A percentile compares a stretch with the other conserved stretches of the same genome.
These are phyloP conservation scores for Drosophila gaucha DNA, from an alignment of 2,888 invertebrate genomes.

Conservation along the genomic window DNA sequence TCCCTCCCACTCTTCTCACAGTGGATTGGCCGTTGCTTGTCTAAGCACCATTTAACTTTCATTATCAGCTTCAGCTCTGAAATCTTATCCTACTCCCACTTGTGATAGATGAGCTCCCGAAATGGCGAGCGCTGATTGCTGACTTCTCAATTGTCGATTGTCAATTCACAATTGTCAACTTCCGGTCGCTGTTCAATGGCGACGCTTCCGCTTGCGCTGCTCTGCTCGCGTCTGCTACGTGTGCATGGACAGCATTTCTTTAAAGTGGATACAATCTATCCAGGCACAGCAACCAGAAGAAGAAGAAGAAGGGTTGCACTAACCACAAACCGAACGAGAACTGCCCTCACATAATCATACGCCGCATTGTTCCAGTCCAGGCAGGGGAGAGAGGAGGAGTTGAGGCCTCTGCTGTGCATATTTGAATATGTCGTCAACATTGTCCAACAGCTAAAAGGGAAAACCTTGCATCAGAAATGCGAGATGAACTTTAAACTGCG, in stretches of 20 bases:
- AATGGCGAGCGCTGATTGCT: conserved; percentile 52
- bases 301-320: conserved; percentile 15
- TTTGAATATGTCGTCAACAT: conserved; percentile 55
- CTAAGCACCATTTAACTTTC: conserved; percentile 28
- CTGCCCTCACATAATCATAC: conserved; percentile 68
- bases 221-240: conserved; percentile 13
- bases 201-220: conserved; percentile 31
- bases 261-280: conserved; percentile 33
- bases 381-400: not conserved
- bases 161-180: conserved; percentile 41
- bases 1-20: not conserved
- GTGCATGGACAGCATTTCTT: conserved; percentile 29
- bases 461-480: conserved; percentile 53
- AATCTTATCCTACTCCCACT: not conserved
- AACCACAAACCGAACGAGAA: conserved; percentile 48
- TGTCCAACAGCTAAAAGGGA: conserved; percentile 23
- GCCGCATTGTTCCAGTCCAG: conserved; percentile 67
- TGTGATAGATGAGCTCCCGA: conserved; percentile 3
- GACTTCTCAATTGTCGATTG: conserved; percentile 42
- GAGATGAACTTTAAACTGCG: conserved; percentile 67
- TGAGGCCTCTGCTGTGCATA: conserved; percentile 43
- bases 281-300: not conserved
- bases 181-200: conserved; percentile 50
- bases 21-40: not conserved
- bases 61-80: conserved; percentile 10